phyloP scores from a whole-genome alignment of 2,797 vertebrate species.

The Sciurus carolinensis region DNA sequence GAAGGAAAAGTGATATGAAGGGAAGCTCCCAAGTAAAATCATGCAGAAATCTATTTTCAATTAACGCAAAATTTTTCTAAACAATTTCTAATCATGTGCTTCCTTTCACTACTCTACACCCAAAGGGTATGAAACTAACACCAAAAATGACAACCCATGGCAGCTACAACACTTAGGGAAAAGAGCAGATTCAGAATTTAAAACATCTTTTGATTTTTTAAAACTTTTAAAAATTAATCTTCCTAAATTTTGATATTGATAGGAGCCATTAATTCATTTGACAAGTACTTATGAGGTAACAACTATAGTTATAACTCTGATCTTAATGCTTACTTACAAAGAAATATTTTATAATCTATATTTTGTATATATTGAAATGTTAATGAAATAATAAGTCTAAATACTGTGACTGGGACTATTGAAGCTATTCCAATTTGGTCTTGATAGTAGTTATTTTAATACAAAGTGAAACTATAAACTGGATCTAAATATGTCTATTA shows the following conservation, averaged over 20 bases:
- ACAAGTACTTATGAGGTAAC: not conserved
- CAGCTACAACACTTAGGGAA: not conserved
- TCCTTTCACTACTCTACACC: not conserved
- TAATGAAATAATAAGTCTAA: conserved; percentile 3
- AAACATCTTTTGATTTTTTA: not conserved
- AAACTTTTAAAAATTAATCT: not conserved
- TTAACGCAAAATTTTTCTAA: not conserved
- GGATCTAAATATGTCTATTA: conserved; percentile 6
- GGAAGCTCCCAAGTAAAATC: not conserved
- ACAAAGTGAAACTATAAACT: conserved; percentile 9
- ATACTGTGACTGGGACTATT: not conserved
- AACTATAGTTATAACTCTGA: not conserved
- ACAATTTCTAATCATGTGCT: not conserved
- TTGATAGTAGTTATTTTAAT: conserved; percentile 21
- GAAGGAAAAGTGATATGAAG: not conserved
- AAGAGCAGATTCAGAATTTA: not conserved
- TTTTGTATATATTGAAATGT: not conserved
- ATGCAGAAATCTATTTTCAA: not conserved
- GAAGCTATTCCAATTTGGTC: not conserved
- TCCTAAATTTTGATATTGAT: conserved; percentile 27
- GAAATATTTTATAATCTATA: not conserved
- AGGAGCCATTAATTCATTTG: conserved; percentile 6
- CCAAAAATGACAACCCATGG: not conserved
- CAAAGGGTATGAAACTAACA: not conserved
- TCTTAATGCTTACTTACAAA: not conserved